Base-by-base conservation (phyloP, 2,888 invertebrate genomes). In the Ichneumon xanthorius region DNA sequence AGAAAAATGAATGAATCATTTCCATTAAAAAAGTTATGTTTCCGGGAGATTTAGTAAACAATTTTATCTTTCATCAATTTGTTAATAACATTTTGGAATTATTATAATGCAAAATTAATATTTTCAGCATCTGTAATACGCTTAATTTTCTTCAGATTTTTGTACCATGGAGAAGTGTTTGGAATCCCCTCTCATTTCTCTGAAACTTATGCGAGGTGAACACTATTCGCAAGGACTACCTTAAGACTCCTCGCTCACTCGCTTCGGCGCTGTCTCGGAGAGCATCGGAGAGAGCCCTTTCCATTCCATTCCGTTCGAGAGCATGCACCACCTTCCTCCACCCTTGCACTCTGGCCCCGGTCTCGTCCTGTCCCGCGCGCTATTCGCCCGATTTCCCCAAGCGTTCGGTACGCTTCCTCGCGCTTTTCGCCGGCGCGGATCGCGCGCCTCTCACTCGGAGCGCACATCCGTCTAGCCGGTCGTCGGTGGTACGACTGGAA, bases 221-320 rank as follows among this genome's bases (percentile, higher is more conserved):
- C 30, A 4, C 30, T 30, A 30, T 30, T 30, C 30, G 30, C 30
- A 4, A 30, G 30, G 30, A 30, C 4, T 50, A 48, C 58, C 26
- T 70, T 63, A 6, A 11, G 19, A 45, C 16, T 50, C 37, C 45
- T 58, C 55, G 55, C 37, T 26, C 63, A 22, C 26, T 53, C 22
- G 40, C n/a, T 16, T 50, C 73, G 37, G 58, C 67, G 7, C 75
- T 71, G 80, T 45, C 30, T 30, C 30, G 30, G 30, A 30, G 30
- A 50, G 16, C 37, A 63, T 79, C 45, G 71, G 50, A 48, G 45
- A 55, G 55, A 55, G 22, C 55, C 63, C 63, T 63, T 45, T 63
- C 71, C 58, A 14, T 84, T 72, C 80, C 72, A 61, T 84, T 84
- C 72, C 77, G 68, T 72, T 75, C 68, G 70, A 75, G 68, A 76